These are phyloP conservation scores for Drosophila fungiperda DNA, from an alignment of 2,888 invertebrate genomes.

Conservation along the genomic window DNA sequence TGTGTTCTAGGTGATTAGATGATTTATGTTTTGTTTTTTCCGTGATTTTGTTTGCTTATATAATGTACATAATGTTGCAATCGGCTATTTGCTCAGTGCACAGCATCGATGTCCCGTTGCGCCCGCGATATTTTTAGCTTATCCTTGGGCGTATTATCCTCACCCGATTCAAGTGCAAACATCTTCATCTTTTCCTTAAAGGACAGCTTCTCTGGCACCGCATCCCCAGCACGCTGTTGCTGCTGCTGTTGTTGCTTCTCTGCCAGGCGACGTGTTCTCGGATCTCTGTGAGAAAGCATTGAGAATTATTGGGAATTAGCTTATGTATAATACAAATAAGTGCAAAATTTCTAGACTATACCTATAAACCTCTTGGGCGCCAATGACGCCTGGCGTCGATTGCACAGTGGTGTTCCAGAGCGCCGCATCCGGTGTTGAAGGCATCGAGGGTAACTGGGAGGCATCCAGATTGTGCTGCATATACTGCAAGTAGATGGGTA, in stretches of 20 bases:
- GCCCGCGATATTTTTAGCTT: conserved; percentile 98
- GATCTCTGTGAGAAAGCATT: conserved; percentile 88
- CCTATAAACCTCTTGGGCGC: conserved; percentile 98
- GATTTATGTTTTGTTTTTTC: conserved; percentile 23
- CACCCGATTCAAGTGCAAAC: conserved; percentile 99
- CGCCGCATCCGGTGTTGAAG: conserved; percentile 88
- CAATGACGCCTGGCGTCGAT: conserved; percentile 97
- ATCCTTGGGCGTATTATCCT: conserved; percentile 95
- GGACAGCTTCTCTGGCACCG: conserved; percentile 95
- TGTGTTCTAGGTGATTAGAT: conserved; percentile 21
- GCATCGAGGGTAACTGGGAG: conserved; percentile 90
- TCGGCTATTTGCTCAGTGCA: conserved; percentile 86
- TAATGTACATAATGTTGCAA: conserved; percentile 53
- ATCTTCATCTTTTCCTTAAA: conserved; percentile 99
- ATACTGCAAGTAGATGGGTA: conserved; percentile 51
- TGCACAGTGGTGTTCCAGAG: conserved; percentile 85
- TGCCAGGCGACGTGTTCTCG: conserved; percentile 93
- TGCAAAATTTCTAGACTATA: conserved; percentile 84
- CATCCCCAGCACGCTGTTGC: conserved; percentile 83
- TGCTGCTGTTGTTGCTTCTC: conserved; percentile 92
- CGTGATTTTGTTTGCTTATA: conserved; percentile 25
- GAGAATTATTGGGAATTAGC: not conserved
- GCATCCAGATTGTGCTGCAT: conserved; percentile 89
- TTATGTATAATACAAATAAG: not conserved
- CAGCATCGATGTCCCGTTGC: conserved; percentile 96